Evolutionary conservation across 2,113 vertebrate genomes (phyloP), one percentile per base, ranked within the genome.

Genomic region (Passer domesticus): DNA sequence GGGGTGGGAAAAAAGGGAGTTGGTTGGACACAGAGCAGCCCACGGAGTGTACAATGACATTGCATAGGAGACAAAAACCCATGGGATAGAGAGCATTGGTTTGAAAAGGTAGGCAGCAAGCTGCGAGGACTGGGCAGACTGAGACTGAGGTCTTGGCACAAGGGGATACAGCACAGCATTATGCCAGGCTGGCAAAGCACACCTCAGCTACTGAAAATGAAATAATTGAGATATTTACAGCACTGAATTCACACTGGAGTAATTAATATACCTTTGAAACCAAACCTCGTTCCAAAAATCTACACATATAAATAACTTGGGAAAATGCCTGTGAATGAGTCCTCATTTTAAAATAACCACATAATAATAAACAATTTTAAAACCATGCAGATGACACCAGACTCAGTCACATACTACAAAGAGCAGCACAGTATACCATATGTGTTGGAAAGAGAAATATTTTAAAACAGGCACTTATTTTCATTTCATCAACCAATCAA

Each of bases 1-100:
- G 27, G 13, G n/a, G 21, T 58, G 41, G 55, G 20, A 52, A 76
- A 76, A 69, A 70, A 58, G 19, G 47, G 11, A 72, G 31, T 1
- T 28, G 25, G 31, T 5, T 7, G 43, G 31, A 86, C 28, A 76
- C 18, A 44, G 28, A 49, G 53, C 28, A 55, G 87, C 28, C n/a
- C 56, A 43, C 0, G 3, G 6, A 22, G 1, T 0, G 1, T 41
- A 35, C 37, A 75, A 30, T 10, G 30, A 14, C 24, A 41, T 10
- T 19, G 35, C 4, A 47, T 0, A 12, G 44, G n/a, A 70, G 46
- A 30, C 4, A 66, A 37, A 70, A 39, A 5, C 14, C 22, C 11
- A 9, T 10, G 10, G 53, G 31, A 46, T 17, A 53, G 49, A 17
- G 58, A 80, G 46, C 30, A 33, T 23, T 27, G n/a, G 41, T 60